These are phyloP conservation scores for Chionis minor DNA, from an alignment of 2,113 vertebrate species.

Conservation along the genomic window DNA sequence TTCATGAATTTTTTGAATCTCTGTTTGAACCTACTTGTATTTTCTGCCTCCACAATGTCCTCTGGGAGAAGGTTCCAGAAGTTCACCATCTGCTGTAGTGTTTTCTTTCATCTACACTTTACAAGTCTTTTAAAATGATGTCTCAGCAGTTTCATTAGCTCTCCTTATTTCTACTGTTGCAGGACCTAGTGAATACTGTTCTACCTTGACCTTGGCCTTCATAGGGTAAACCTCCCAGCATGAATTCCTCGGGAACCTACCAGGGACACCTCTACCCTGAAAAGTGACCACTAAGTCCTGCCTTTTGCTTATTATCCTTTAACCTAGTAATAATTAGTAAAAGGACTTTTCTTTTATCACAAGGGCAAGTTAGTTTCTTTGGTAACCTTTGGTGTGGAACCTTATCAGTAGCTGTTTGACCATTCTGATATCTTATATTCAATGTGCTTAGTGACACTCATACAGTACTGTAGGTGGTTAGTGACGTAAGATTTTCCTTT, in stretches of 20 bases:
- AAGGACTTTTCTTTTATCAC: neutral
- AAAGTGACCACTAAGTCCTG: neutral
- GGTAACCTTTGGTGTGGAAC: neutral
- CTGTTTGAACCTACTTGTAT: neutral
- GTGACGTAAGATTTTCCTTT: neutral
- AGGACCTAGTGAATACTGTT: neutral
- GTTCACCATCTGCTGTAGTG: neutral
- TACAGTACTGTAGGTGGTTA: neutral
- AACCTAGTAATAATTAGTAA: conserved; percentile 14
- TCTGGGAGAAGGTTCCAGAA: neutral
- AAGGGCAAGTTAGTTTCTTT: neutral
- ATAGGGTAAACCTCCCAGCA: neutral
- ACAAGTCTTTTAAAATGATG: neutral
- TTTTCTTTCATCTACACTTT: neutral
- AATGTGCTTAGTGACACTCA: neutral
- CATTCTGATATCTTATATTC: neutral
- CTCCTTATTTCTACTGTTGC: neutral
- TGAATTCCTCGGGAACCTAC: neutral
- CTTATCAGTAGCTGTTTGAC: conserved; percentile 36
- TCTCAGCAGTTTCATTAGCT: neutral
- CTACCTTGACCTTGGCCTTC: neutral
- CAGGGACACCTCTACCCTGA: neutral
- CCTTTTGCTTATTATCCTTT: neutral
- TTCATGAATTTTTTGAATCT: neutral
- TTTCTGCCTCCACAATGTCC: neutral